A percentile compares a stretch with the other conserved stretches of the same genome.
phyloP scores from a whole-genome alignment of 1,140 invertebrate genomes.

The Brachionus angularis region DNA sequence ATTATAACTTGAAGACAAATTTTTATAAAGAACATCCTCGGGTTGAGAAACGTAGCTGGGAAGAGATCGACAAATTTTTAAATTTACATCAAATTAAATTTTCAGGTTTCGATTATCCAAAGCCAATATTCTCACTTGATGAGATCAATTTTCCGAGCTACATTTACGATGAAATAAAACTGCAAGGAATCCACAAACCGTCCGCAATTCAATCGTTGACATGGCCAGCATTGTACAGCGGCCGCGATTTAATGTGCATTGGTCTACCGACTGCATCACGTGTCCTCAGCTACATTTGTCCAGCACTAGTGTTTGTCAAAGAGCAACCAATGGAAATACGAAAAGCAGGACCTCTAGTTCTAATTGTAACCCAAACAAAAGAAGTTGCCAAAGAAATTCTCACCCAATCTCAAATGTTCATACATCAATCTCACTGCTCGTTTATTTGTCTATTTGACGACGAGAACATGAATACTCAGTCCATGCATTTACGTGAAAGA shows the following conservation, averaged over 20 bases:
- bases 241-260: constrained; percentile 33
- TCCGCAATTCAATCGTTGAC: constrained; percentile 35
- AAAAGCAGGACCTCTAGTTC: constrained; percentile 3
- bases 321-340: constrained; percentile 31
- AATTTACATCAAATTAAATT: constrained; percentile 43
- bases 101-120: constrained; percentile 35
- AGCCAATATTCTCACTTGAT: constrained; percentile 36
- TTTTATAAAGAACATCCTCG: constrained; percentile 41
- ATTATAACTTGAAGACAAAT: constrained; percentile 13
- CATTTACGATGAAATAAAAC: constrained; percentile 24
- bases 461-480: constrained; percentile 40
- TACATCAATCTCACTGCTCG: constrained; percentile 33
- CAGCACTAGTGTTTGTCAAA: constrained; percentile 13
- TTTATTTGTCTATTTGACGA: constrained; percentile 36
- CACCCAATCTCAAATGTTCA: constrained; percentile 41
- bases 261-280: constrained; percentile 24
- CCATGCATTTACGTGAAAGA: not conserved
- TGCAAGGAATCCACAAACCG: constrained; percentile 29
- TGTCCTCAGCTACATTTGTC: constrained; percentile 32
- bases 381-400: constrained; percentile 42
- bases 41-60: constrained; percentile 32
- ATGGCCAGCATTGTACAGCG: constrained; percentile 32
- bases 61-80: constrained; percentile 33
- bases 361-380: constrained; percentile 39
- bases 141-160: constrained; percentile 35